A percentile compares a stretch with the other conserved stretches of the same genome.
phyloP scores from a whole-genome alignment of 2,888 invertebrate genomes.

The Pyrrhosoma nymphula region DNA sequence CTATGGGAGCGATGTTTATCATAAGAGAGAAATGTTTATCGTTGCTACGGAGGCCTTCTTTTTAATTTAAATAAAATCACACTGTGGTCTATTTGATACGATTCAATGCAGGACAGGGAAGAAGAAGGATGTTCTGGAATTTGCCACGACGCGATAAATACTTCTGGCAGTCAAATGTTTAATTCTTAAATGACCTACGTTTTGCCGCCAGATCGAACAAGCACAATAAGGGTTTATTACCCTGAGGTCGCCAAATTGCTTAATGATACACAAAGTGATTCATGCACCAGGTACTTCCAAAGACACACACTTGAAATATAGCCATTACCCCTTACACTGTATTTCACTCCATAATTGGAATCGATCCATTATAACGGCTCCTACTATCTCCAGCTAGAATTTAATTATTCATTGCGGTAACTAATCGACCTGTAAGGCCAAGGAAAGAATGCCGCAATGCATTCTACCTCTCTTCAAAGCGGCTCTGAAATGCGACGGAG shows the following conservation, averaged over 20 bases:
- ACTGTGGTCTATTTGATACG: neutral
- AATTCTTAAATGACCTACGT: neutral
- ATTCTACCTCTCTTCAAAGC: neutral
- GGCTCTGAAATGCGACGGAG: neutral
- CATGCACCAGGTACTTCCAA: neutral
- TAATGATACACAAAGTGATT: constrained; percentile 49
- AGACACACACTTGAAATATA: neutral
- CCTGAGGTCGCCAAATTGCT: neutral
- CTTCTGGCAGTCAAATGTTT: neutral
- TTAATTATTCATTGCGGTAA: constrained; percentile 38
- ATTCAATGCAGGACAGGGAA: neutral
- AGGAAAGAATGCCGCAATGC: neutral
- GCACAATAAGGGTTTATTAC: constrained; percentile 12
- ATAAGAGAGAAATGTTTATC: too few relatives aligned
- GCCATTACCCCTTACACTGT: neutral
- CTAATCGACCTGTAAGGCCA: constrained; percentile 18
- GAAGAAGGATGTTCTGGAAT: neutral
- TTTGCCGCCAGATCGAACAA: too few relatives aligned
- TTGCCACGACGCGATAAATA: neutral
- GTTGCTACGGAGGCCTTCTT: too few relatives aligned
- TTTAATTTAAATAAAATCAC: too few relatives aligned
- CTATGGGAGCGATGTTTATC: too few relatives aligned
- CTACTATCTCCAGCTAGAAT: constrained; percentile 23
- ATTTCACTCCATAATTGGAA: constrained; percentile 43
- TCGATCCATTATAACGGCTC: constrained; percentile 33